Conservation (phyloP, 2,797 vertebrate species). For the Echiichthys vipera region DNA sequence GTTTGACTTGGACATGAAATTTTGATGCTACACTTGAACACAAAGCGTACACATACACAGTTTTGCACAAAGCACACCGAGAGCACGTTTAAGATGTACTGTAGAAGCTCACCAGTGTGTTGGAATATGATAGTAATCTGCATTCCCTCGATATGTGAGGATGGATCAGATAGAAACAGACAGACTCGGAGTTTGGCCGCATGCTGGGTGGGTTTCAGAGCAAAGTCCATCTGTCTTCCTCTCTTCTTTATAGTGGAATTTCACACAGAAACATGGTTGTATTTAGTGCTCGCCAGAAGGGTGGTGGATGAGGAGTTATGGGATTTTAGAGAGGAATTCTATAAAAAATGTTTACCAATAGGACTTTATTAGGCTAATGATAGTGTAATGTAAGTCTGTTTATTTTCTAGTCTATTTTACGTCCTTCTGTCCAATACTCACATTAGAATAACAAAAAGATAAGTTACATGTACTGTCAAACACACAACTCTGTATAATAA, state of each 20-base stretch:
- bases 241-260: constrained; percentile 54
- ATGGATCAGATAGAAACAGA: constrained; percentile 54
- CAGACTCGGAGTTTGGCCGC: constrained; percentile 53
- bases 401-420: background rate
- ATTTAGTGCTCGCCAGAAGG: constrained; percentile 17
- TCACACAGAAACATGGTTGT: constrained; percentile 33
- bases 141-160: constrained; percentile 34
- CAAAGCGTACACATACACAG: constrained; percentile 11
- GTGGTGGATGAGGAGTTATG: constrained; percentile 4
- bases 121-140: constrained; percentile 38
- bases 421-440: background rate
- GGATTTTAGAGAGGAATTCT: constrained; percentile 12
- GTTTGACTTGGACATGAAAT: constrained; percentile 49
- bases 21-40: constrained; percentile 47
- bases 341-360: background rate
- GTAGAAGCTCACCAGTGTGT: constrained; percentile 15
- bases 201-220: constrained; percentile 62
- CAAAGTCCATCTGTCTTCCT: constrained; percentile 74
- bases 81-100: constrained; percentile 23
- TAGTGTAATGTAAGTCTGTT: background rate
- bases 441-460: constrained; percentile 6
- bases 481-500: background rate
- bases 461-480: background rate
- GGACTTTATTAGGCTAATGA: background rate
- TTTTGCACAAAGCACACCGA: constrained; percentile 38